Evolutionary conservation across 2,113 vertebrate genomes (phyloP).

Genomic region (Melanostigma gelatinosum): DNA sequence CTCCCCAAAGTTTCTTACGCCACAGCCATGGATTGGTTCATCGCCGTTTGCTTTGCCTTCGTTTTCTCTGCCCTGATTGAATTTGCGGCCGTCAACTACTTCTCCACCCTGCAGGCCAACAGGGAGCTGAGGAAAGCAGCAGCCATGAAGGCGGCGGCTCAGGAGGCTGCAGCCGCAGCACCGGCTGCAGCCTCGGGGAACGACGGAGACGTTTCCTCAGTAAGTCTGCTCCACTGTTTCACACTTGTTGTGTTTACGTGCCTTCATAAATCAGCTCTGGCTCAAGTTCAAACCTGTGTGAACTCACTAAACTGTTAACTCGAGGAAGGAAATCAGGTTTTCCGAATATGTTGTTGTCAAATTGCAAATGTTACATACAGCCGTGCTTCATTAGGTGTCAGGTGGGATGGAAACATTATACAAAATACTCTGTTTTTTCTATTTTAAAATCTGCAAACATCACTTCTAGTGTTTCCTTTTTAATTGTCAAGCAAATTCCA

Average conservation of each 20-base stretch:
- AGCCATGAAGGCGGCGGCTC: constrained; percentile 81
- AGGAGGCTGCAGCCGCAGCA: constrained; percentile 74
- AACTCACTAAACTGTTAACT: neutral
- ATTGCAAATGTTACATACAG: neutral
- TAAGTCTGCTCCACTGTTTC: constrained; percentile 77
- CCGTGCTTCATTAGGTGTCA: neutral
- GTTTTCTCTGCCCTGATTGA: constrained; percentile 98
- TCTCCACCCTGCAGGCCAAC: constrained; percentile 94
- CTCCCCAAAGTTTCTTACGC: constrained; percentile 96
- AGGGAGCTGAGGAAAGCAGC: constrained; percentile 86
- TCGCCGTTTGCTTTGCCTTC: constrained; percentile 96
- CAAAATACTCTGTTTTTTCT: neutral
- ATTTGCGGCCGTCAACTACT: constrained; percentile 98
- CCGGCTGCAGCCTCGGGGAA: constrained; percentile 44
- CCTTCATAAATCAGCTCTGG: neutral
- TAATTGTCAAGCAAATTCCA: neutral
- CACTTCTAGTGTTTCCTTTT: too few relatives aligned
- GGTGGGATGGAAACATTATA: neutral
- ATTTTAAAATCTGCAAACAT: neutral
- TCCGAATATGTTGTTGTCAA: neutral
- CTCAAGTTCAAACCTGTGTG: neutral
- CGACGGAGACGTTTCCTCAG: constrained; percentile 87
- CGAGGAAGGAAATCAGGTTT: neutral
- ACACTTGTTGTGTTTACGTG: constrained; percentile 19
- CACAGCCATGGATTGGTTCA: constrained; percentile 98